These are phyloP conservation scores for Clarias magur DNA, from an alignment of 2,113 vertebrate species.

Conservation along the genomic window DNA sequence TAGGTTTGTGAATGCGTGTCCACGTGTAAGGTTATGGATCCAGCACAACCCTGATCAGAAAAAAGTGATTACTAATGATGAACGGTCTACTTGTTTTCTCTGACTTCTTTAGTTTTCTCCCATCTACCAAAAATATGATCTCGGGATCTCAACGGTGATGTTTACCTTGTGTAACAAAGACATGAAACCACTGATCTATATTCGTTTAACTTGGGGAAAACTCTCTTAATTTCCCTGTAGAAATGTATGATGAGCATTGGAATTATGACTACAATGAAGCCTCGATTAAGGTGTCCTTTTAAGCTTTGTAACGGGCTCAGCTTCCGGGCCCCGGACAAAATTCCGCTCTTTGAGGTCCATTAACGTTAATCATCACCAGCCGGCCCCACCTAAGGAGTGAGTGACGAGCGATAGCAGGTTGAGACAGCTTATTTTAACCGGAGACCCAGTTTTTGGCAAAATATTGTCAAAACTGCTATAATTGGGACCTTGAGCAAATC, in stretches of 20 bases:
- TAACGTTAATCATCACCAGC: too few species aligned
- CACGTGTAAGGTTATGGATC: neutral
- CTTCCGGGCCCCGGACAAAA: too few species aligned
- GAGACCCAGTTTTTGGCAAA: too few species aligned
- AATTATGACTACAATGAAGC: neutral
- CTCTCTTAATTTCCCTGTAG: neutral
- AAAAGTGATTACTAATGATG: neutral
- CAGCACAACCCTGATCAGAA: neutral
- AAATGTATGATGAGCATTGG: conserved; percentile 8
- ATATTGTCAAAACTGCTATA: neutral
- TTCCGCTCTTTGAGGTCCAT: too few species aligned
- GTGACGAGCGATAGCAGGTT: too few species aligned
- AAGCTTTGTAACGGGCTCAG: too few species aligned
- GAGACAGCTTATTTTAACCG: too few species aligned
- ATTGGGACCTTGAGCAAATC: neutral
- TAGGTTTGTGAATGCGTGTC: neutral
- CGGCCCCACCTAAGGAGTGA: too few species aligned
- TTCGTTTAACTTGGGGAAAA: neutral
- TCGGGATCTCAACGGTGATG: too few species aligned
- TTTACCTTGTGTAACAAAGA: neutral
- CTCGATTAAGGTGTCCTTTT: too few species aligned
- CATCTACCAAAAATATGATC: neutral
- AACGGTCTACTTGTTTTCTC: neutral
- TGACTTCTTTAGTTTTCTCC: neutral
- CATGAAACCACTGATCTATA: neutral